Percentiles rank a stretch among this genome's conserved stretches.
Conservation (phyloP, 2,888 invertebrate genomes). For the Hirtodrosophila cameraria region DNA sequence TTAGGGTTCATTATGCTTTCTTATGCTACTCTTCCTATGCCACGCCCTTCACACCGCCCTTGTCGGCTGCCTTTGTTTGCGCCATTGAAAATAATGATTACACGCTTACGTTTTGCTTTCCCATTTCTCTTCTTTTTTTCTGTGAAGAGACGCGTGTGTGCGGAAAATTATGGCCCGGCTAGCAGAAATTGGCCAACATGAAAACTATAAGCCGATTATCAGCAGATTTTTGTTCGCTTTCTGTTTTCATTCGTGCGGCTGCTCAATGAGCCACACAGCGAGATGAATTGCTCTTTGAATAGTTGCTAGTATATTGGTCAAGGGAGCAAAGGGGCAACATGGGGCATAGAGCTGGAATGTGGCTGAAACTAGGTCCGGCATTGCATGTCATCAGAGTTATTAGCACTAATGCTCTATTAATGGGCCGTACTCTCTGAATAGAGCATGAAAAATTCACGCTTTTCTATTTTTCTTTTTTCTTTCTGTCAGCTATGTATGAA, state of each 20-base stretch:
- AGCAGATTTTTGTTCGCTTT: conserved; percentile 47
- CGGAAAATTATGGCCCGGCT: conserved; percentile 55
- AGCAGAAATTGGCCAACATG: conserved; percentile 56
- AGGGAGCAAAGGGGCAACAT: background rate
- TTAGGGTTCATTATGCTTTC: conserved; percentile 71
- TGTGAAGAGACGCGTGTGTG: conserved; percentile 20
- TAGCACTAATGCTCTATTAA: conserved; percentile 65
- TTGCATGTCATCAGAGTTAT: conserved; percentile 70
- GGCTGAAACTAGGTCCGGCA: conserved; percentile 28
- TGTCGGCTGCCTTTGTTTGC: conserved; percentile 40
- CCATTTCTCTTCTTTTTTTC: background rate
- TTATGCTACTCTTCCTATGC: conserved; percentile 42
- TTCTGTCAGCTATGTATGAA: background rate
- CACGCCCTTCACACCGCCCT: background rate
- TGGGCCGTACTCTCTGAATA: conserved; percentile 29
- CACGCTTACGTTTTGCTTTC: conserved; percentile 62
- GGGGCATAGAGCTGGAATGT: background rate
- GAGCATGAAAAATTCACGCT: background rate
- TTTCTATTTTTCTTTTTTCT: background rate
- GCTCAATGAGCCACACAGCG: conserved; percentile 49
- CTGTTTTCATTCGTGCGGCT: conserved; percentile 6
- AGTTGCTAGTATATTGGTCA: conserved; percentile 24
- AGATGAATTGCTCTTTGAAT: conserved; percentile 60
- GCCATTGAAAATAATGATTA: conserved; percentile 71
- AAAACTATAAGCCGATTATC: conserved; percentile 71